Conservation (phyloP, 2,113 vertebrate species). For the Ifrita kowaldi region DNA sequence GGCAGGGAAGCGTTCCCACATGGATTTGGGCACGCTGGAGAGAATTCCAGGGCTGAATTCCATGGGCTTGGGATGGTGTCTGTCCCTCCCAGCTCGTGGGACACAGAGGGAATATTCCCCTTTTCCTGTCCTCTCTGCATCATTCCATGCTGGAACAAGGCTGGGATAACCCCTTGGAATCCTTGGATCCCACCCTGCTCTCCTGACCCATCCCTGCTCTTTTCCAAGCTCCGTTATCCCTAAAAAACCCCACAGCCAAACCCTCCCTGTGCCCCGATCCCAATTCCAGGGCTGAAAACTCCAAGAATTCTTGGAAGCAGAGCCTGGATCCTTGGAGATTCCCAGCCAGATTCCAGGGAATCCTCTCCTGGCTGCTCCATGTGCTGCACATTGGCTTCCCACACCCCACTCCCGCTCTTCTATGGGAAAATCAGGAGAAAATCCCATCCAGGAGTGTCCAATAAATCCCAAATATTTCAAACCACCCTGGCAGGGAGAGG, state of each 20-base stretch:
- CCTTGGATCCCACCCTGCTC: background rate
- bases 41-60: background rate
- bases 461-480: background rate
- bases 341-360: background rate
- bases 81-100: background rate
- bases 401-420: background rate
- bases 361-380: background rate
- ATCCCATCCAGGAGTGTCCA: background rate
- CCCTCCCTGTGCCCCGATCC: background rate
- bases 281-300: background rate
- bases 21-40: background rate
- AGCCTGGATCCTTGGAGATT: background rate
- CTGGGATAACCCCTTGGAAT: background rate
- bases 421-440: background rate
- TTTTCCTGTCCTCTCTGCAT: background rate
- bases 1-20: background rate
- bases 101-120: background rate
- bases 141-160: background rate
- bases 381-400: background rate
- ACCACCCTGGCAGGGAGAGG: background rate
- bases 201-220: background rate
- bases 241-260: background rate
- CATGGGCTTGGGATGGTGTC: background rate
- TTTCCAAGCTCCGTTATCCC: background rate
- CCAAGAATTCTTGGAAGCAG: background rate